Evolutionary conservation across 2,797 vertebrate species (phyloP), one percentile per base, ranked within the genome.

Genomic region (Macrochelys suwanniensis): DNA sequence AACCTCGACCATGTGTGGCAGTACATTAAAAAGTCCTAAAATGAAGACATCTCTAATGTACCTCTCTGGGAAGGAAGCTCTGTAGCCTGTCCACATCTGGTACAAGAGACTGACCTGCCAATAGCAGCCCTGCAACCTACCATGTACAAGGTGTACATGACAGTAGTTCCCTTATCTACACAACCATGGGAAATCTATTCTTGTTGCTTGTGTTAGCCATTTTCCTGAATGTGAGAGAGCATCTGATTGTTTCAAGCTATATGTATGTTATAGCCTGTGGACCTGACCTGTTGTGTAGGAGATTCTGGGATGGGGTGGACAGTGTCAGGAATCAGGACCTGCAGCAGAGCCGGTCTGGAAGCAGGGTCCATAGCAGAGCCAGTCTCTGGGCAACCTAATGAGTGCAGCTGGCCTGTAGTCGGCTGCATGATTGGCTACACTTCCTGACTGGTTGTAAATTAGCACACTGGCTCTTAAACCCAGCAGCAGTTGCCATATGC

Each of bases 221-320:
- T 37, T 42, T 3, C 50, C 57, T 59, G 50, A 83, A 28, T 0
- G 2, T 57, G 31, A 13, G 26, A 17, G 57, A 1, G 33, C 45
- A 13, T 37, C 85, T 3, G 4, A 1, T n/a, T 57, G 31, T 2
- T 84, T 56, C 21, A 61, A 84, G 79, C 26, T n/a, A 25, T 50
- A 53, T 25, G 42, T 59, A 47, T 37, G 33, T 31, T 83, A 37
- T 68, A 59, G 54, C 0, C 0, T 59, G 26, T 0, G 47, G 51
- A 71, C 57, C 28, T 79, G 56, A 0, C 37, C 77, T 53, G 1
- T n/a, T 53, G 53, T 47, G 53, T 53, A 42, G 80, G 26, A 17
- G 54, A 77, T 50, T 49, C 53, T 50, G 31, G 49, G 25, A 57
- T 49, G 45, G 53, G 21, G 16, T 15, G 80, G 57, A 51, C 17